Base-by-base conservation (phyloP, 2,888 invertebrate genomes). In the Andrena minutula region DNA sequence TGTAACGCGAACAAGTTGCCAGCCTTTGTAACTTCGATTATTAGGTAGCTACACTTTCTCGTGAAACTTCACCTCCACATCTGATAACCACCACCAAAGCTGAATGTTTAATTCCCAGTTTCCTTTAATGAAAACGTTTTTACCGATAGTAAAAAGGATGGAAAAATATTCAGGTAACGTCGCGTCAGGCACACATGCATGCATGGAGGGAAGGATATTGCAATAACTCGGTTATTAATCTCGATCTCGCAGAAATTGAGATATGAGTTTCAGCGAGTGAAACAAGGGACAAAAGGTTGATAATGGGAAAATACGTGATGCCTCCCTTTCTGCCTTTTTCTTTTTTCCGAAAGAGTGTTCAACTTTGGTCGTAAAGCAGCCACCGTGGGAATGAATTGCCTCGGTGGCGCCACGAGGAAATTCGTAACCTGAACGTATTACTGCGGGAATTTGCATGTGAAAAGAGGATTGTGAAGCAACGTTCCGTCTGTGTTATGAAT, bases 21-120 rank as follows among this genome's bases (percentile, higher is more conserved):
- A 23, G 53, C 26, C 63, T 69, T 63, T n/a, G 53, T 4, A 64
- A 71, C 70, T 76, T 70, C 47, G 70, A 76, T 76, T 76, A 56
- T 70, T 16, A 58, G 63, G 30, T 41, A 23, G 1, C 41, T 16
- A 41, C 30, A 3, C 23, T 64, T 64, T 64, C 63, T 63, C 53
- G 26, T 26, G 28, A 12, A n/a, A 64, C 47, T 64, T 70, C 56
- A 35, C 49, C 26, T 32, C 64, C 47, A 16, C 23, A 49, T 5
- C 47, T 10, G 26, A 20, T 4, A 51, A 26, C 58, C 32, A 26
- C n/a, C 32, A n/a, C 60, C n/a, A 47, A 51, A 41, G 47, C 10
- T 47, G 61, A 16, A 10, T 56, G 26, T 35, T 10, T 20, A 28
- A 2, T 6, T 20, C n/a, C 47, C 51, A 4, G 20, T 20, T 7